Evolutionary conservation across 2,113 vertebrate genomes (phyloP), one percentile per base, ranked within the genome.

Genomic region (Cettia cetti): DNA sequence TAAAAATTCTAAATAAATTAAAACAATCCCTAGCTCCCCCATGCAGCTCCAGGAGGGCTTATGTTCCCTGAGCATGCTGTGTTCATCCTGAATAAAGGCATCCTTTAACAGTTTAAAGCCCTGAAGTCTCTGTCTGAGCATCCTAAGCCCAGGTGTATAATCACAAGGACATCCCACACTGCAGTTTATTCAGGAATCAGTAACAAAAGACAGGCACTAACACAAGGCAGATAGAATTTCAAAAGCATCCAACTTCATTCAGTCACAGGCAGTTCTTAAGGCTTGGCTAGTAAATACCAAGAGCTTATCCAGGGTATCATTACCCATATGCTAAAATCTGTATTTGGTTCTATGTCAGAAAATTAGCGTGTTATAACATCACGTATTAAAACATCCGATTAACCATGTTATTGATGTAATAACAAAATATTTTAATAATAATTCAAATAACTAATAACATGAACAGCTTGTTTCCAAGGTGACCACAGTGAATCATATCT

Each of bases 391-490:
- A 77, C 27, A 56, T 47, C 30, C 77, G 61, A 82, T 78, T 50
- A 86, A 40, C 8, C 21, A 42, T 13, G 68, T 1, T 90, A 53
- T 82, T 87, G 80, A 92, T 83, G 80, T 20, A 84, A 77, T 74
- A 95, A 54, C 70, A 92, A 72, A 88, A 89, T 80, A 84, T 75
- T 90, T 87, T 13, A 70, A 64, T 75, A 93, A 65, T 80, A 47
- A 90, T 71, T 89, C 86, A 52, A 88, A 68, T 95, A 97, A 59
- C 76, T 92, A 94, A 86, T 81, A 66, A 71, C 45, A 85, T 74
- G 40, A 96, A 88, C 44, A 88, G 84, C 82, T 93, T 70, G 92
- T 86, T 96, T 97, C 94, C 7, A 3, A 96, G 94, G 90, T 83
- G 81, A 97, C 63, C 84, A 72, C 93, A 96, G 39, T 31, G 74